Evolutionary conservation across 2,113 vertebrate species (phyloP), one percentile per base, ranked within the genome.

Genomic region (Lanius ludovicianus): DNA sequence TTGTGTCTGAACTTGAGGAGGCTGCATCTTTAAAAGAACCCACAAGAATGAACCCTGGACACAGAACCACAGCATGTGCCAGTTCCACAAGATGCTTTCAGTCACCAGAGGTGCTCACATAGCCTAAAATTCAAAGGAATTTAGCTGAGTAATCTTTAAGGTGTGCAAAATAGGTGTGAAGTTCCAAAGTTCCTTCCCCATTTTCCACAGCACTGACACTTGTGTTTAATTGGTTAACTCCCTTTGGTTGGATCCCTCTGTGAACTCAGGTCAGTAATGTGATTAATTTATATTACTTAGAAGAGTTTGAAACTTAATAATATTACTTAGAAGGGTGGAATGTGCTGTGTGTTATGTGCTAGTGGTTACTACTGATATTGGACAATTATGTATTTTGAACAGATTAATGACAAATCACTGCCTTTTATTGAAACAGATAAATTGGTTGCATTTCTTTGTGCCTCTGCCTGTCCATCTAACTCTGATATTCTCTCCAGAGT

Each of bases 231-330:
- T 73, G n/a, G 50, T 44, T 80, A 70, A 55, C 15, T 91, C 64
- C 44, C 60, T 87, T 59, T 0, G 2, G 39, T 70, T 87, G 0
- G 0, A 81, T 84, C 73, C 35, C 44, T 80, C 47, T 60, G 21
- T 68, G 71, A 83, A 56, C 44, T 79, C 68, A 47, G 52, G 75
- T 68, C 62, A 95, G 67, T 49, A 76, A 86, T 41, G 37, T 64
- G 59, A 73, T 83, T 83, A 78, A 94, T 89, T 89, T 84, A 59
- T 81, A 70, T 69, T 33, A 33, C 20, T 69, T 57, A 69, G 25
- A 77, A 88, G 46, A 15, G 21, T 57, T 90, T 83, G 63, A 90
- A 52, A 85, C 35, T 57, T 70, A 53, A 3, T 57, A 83, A 37
- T 91, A 63, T 74, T 78, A n/a, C 55, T 59, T 84, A 67, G 23